phyloP scores from a whole-genome alignment of 2,888 invertebrate genomes.

The Pristionchus japonicus region DNA sequence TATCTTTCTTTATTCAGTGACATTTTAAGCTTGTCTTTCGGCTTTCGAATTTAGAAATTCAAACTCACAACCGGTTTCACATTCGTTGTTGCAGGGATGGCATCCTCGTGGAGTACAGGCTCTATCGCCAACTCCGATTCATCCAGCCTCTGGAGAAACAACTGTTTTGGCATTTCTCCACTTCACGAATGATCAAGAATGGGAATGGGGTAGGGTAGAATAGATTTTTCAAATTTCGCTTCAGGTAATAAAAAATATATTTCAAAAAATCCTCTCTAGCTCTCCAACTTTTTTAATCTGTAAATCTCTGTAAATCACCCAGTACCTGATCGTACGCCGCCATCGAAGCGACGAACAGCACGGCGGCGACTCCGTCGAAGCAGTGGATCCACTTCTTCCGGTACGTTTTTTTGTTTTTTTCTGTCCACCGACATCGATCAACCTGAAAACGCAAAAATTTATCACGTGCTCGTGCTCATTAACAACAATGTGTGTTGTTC shows the following conservation, averaged over 20 bases:
- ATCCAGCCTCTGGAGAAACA: not conserved
- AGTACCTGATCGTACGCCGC: constrained; percentile 53
- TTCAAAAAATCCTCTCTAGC: too few relatives aligned
- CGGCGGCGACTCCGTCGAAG: constrained; percentile 57
- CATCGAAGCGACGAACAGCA: constrained; percentile 55
- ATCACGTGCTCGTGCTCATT: constrained; percentile 45
- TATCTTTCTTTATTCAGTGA: too few relatives aligned
- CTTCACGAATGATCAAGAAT: too few relatives aligned
- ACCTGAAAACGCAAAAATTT: constrained; percentile 45
- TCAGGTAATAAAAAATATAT: too few relatives aligned
- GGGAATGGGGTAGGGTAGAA: too few relatives aligned
- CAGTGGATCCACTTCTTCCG: constrained; percentile 61
- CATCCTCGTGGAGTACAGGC: not conserved
- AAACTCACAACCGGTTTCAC: not conserved
- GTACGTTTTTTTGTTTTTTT: constrained; percentile 55
- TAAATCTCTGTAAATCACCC: too few relatives aligned
- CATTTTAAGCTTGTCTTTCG: too few relatives aligned
- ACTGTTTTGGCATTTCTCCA: not conserved
- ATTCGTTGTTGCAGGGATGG: not conserved
- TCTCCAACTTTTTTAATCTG: too few relatives aligned
- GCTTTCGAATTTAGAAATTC: not conserved
- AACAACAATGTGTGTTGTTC: not conserved
- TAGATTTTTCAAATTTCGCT: too few relatives aligned
- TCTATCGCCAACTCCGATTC: not conserved
- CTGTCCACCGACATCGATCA: constrained; percentile 60